Evolutionary conservation across 1,140 invertebrate species (phyloP).

Genomic region (Drosophila murphyi): DNA sequence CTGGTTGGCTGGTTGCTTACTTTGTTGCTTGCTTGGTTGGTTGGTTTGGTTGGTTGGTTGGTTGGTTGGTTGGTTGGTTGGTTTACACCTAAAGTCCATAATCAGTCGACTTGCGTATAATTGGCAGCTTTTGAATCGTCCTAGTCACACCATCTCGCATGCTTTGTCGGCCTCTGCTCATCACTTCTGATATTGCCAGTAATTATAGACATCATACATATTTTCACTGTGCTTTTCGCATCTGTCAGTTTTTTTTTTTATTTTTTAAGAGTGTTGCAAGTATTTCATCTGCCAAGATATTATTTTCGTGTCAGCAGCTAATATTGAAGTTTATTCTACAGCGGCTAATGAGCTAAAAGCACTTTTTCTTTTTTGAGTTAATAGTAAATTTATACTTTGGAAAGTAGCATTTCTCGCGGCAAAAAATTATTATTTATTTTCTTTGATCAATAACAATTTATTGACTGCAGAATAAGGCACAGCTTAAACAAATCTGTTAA

Average conservation of each 20-base stretch:
- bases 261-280: slow-evolving; percentile 58
- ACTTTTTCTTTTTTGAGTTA: too few species aligned
- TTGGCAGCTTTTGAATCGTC: slow-evolving; percentile 32
- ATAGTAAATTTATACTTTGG: too few species aligned
- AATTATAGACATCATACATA: slow-evolving; percentile 56
- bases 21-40: neutral
- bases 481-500: too few species aligned
- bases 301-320: neutral
- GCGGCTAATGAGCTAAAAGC: too few species aligned
- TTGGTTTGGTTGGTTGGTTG: neutral
- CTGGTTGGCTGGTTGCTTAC: slow-evolving; percentile 7
- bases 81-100: slow-evolving; percentile 49
- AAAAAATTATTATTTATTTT: too few species aligned
- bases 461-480: too few species aligned
- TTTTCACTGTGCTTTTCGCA: slow-evolving; percentile 24
- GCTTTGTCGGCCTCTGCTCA: slow-evolving; percentile 56
- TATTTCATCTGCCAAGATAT: slow-evolving; percentile 10
- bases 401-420: too few species aligned
- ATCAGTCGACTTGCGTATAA: slow-evolving; percentile 43
- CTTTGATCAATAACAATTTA: too few species aligned
- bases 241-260: slow-evolving; percentile 42
- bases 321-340: too few species aligned
- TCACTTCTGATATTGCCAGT: slow-evolving; percentile 68
- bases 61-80: neutral
- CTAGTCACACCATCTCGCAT: slow-evolving; percentile 50